phyloP scores from a whole-genome alignment of 2,888 invertebrate genomes.

The Antitype chi region DNA sequence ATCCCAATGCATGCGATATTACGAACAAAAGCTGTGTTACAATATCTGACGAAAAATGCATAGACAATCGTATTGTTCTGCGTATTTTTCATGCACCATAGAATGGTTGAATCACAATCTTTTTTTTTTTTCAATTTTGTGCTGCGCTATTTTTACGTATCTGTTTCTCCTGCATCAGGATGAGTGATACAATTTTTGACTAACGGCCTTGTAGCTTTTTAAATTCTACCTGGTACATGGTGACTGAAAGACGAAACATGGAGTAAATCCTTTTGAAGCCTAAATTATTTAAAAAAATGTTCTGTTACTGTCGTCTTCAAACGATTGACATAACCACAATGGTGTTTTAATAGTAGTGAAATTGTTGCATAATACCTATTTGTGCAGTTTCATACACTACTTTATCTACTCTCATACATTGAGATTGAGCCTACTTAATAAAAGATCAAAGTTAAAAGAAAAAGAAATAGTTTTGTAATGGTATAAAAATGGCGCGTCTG shows the following conservation, averaged over 20 bases:
- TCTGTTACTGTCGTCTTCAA: neutral
- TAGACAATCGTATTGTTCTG: slow-evolving; percentile 4
- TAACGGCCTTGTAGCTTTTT: neutral
- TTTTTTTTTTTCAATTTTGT: neutral
- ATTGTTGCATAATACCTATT: no score
- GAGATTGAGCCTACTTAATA: no score
- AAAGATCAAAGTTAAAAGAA: no score
- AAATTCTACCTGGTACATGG: neutral
- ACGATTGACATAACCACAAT: neutral
- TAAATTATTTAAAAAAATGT: neutral
- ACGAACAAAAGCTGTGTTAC: slow-evolving; percentile 4
- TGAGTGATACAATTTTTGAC: neutral
- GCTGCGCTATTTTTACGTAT: neutral
- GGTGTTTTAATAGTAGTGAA: no score
- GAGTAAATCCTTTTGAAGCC: neutral
- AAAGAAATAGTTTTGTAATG: no score
- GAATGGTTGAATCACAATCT: neutral
- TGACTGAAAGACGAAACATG: neutral
- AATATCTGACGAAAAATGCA: slow-evolving; percentile 10
- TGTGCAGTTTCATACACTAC: no score
- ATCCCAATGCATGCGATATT: neutral
- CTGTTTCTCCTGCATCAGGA: neutral
- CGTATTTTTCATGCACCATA: neutral
- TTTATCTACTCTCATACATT: no score
- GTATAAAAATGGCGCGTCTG: no score